Evolutionary conservation across 2,888 invertebrate genomes (phyloP), one percentile per base, ranked within the genome.

Genomic region (Tetropium fuscum): DNA sequence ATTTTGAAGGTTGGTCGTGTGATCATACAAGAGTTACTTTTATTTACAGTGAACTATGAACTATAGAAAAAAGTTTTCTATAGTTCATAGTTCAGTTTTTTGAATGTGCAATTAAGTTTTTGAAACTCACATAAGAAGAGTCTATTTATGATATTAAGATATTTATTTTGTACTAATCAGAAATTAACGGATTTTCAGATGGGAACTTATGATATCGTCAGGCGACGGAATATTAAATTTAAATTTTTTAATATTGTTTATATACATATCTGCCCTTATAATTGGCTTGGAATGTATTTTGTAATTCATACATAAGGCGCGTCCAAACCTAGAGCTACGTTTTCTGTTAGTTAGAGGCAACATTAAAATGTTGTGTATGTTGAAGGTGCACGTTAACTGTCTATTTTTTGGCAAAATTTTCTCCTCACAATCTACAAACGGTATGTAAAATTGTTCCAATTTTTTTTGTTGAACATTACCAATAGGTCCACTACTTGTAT

Each of bases 141-240:
- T n/a, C n/a, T n/a, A n/a, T n/a, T n/a, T n/a, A n/a, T n/a, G n/a
- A n/a, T n/a, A n/a, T n/a, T n/a, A n/a, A 19, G 36, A 32, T 11
- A 27, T 25, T 51, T 27, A 22, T 48, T 49, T 43, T 56, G 30
- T n/a, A 27, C 10, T 27, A 43, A 18, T 34, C 15, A 18, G 43
- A 36, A 25, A 8, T 16, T 7, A 11, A 27, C 4, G n/a, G n/a
- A n/a, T 64, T 25, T 64, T 74, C 25, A 83, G 74, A 72, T 80
- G 75, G 55, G 72, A 72, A n/a, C 74, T 80, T 49, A 87, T 83
- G 53, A 82, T 68, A 75, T 85, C 87, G 79, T 89, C 88, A 6
- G 88, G 88, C 0, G 89, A 90, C 1, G 84, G 85, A 32, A 82
- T 82, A 20, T 83, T 79, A 78, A 90, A 90, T 62, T 83, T 81